Evolutionary conservation across 2,888 invertebrate species (phyloP).

Genomic region (Microctonus aethiopoides): DNA sequence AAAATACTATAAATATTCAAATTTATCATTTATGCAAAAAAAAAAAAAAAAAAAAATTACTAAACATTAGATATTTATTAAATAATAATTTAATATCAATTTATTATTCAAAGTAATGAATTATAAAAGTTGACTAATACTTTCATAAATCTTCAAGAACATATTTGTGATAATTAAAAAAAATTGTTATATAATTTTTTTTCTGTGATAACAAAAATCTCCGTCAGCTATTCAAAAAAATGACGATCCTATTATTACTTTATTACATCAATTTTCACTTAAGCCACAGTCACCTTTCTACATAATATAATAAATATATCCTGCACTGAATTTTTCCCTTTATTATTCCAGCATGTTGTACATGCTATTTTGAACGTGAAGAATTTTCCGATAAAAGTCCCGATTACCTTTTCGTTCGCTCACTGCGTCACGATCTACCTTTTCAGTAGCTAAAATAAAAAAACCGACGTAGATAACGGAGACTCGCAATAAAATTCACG

Average conservation of each 20-base stretch:
- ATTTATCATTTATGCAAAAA: no score
- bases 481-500: slow-evolving; percentile 52
- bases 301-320: not conserved
- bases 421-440: not conserved
- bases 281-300: not conserved
- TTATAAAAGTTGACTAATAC: no score
- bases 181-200: no score
- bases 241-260: not conserved
- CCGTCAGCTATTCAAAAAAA: no score
- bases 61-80: no score
- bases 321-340: not conserved
- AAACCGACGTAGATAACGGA: slow-evolving; percentile 15
- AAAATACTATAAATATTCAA: no score
- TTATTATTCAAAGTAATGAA: no score
- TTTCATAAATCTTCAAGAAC: no score
- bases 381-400: not conserved
- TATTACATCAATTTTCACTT: not conserved
- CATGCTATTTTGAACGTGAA: not conserved
- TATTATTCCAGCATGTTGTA: not conserved
- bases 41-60: no score
- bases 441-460: not conserved
- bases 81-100: no score
- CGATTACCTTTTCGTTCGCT: not conserved
- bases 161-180: no score
- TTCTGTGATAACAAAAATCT: no score